These are phyloP conservation scores for Lipotes vexillifer DNA, from an alignment of 2,113 vertebrate genomes.

Conservation along the genomic window DNA sequence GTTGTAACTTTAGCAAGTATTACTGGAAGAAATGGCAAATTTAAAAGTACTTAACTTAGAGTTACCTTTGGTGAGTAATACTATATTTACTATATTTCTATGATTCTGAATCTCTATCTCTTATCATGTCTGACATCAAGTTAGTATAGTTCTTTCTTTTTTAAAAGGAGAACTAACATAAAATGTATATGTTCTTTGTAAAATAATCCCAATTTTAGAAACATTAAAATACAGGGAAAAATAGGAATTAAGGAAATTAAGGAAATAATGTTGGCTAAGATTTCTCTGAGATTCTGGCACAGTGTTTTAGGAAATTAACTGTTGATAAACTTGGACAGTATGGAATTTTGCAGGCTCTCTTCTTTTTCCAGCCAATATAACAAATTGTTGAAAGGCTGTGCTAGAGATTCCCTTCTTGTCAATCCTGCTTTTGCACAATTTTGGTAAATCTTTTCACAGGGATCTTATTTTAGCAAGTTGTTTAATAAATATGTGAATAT, in stretches of 20 bases:
- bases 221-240: not conserved
- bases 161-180: not conserved
- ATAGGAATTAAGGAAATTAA: not conserved
- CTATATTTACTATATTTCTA: not conserved
- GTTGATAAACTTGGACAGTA: not conserved
- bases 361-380: not conserved
- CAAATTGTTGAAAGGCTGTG: not conserved
- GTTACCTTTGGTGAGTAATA: not conserved
- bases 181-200: slow-evolving; percentile 2
- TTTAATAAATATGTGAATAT: not conserved
- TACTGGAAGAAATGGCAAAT: slow-evolving; percentile 15
- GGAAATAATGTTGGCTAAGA: not conserved
- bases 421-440: not conserved
- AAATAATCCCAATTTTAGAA: not conserved
- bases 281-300: not conserved
- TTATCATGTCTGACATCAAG: not conserved
- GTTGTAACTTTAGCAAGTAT: not conserved
- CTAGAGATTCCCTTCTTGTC: not conserved
- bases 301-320: slow-evolving; percentile 7
- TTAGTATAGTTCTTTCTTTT: not conserved
- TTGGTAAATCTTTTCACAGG: not conserved
- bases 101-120: not conserved
- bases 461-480: not conserved
- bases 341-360: not conserved
- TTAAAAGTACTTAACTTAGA: slow-evolving; percentile 5